A percentile compares a stretch with the other conserved stretches of the same genome.
These are phyloP conservation scores for Hydrolagus colliei DNA, from an alignment of 2,797 vertebrate genomes.

Conservation along the genomic window DNA sequence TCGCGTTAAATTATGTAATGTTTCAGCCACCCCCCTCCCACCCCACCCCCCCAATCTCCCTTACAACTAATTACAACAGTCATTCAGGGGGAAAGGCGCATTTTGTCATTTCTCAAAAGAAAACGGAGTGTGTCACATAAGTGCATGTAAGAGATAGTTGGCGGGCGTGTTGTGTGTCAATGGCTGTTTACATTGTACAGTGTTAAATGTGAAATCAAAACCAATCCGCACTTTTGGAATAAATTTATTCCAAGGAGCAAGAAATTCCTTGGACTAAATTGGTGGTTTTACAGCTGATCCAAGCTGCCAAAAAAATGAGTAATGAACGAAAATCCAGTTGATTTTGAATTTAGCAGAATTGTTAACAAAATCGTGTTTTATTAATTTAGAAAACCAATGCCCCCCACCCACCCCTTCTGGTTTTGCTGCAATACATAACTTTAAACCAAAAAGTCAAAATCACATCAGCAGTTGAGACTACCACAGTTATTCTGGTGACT, in stretches of 20 bases:
- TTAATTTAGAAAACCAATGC: constrained; percentile 4
- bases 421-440: not conserved
- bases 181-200: constrained; percentile 10
- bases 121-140: not conserved
- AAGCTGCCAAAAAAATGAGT: not conserved
- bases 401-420: not conserved
- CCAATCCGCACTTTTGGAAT: not conserved
- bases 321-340: constrained; percentile 1
- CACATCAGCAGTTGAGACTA: constrained; percentile 19
- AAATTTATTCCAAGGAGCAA: not conserved
- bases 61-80: constrained; percentile 48
- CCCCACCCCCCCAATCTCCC: constrained; percentile 46
- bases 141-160: constrained; percentile 9
- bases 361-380: not conserved
- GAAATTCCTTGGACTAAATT: not conserved
- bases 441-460: constrained; percentile 6
- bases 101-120: not conserved
- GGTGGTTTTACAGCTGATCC: not conserved
- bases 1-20: constrained; percentile 48
- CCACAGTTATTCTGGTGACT: constrained; percentile 30
- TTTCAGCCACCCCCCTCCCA: constrained; percentile 48
- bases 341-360: not conserved
- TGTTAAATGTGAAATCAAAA: not conserved
- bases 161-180: not conserved
- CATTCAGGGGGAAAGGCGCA: constrained; percentile 36